A percentile compares a stretch with the other conserved stretches of the same genome.
These are phyloP conservation scores for Apis dorsata DNA, from an alignment of 1,140 invertebrate genomes.

Conservation along the genomic window DNA sequence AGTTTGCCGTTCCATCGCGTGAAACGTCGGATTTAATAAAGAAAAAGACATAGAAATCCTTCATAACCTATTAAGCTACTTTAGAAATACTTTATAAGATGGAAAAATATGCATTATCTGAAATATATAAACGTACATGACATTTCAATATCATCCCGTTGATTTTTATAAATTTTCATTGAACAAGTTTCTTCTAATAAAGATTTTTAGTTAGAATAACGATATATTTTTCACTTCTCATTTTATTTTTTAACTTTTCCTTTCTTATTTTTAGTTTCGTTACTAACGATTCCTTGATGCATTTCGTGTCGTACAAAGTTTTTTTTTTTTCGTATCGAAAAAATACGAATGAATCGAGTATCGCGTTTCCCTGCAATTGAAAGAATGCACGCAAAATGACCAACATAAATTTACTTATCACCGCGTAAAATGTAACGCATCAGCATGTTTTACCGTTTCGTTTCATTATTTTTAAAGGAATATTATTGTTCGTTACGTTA, in stretches of 20 bases:
- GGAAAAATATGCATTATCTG: neutral
- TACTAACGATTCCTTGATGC: neutral
- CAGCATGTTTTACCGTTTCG: neutral
- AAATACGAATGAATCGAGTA: constrained; percentile 24
- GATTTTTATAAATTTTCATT: neutral
- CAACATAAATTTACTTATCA: constrained; percentile 5
- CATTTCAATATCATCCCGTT: neutral
- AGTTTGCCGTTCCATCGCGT: neutral
- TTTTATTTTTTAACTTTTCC: neutral
- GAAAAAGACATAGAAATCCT: neutral
- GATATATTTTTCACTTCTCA: no score
- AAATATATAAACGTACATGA: neutral
- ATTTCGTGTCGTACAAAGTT: neutral
- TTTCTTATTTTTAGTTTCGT: neutral
- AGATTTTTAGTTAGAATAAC: no score
- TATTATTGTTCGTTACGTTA: neutral
- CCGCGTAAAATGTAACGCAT: neutral
- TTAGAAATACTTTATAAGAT: neutral
- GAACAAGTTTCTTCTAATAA: no score
- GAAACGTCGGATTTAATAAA: neutral
- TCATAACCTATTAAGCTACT: neutral
- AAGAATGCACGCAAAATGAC: constrained; percentile 48
- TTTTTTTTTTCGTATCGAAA: neutral
- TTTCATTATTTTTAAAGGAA: neutral
- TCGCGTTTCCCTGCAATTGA: constrained; percentile 32